Evolutionary conservation across 2,797 vertebrate species (phyloP).

Genomic region (Hippocampus kuda): DNA sequence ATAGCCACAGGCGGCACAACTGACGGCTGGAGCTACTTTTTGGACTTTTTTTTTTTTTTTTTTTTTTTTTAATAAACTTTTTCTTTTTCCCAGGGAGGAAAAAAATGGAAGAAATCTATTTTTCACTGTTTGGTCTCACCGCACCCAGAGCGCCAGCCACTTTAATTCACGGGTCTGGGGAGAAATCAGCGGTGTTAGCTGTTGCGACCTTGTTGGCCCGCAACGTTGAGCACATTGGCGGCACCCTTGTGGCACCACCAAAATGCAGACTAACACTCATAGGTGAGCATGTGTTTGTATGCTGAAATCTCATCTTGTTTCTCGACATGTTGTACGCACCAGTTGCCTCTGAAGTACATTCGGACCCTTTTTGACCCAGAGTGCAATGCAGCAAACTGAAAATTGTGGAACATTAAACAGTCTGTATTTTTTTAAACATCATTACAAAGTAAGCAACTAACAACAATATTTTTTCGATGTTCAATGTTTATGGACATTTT

Average conservation of each 20-base stretch:
- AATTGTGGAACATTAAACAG: background rate
- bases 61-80: background rate
- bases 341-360: background rate
- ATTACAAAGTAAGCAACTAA: no score
- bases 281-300: constrained; percentile 59
- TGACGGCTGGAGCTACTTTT: constrained; percentile 8
- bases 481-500: no score
- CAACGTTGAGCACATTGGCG: constrained; percentile 65
- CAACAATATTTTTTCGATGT: no score
- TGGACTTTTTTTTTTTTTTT: background rate
- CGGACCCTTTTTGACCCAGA: background rate
- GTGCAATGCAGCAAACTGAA: no score
- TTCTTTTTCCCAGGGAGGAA: background rate
- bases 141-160: constrained; percentile 31
- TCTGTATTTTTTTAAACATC: no score
- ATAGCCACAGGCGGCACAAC: constrained; percentile 30
- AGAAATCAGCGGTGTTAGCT: constrained; percentile 37
- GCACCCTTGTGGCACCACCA: constrained; percentile 65
- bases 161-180: constrained; percentile 26
- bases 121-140: constrained; percentile 33
- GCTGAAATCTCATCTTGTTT: background rate
- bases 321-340: background rate
- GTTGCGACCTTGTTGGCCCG: constrained; percentile 63
- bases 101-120: constrained; percentile 50
- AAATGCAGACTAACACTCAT: constrained; percentile 61